These are phyloP conservation scores for Dallia pectoralis DNA, from an alignment of 2,797 vertebrate species.

Conservation along the genomic window DNA sequence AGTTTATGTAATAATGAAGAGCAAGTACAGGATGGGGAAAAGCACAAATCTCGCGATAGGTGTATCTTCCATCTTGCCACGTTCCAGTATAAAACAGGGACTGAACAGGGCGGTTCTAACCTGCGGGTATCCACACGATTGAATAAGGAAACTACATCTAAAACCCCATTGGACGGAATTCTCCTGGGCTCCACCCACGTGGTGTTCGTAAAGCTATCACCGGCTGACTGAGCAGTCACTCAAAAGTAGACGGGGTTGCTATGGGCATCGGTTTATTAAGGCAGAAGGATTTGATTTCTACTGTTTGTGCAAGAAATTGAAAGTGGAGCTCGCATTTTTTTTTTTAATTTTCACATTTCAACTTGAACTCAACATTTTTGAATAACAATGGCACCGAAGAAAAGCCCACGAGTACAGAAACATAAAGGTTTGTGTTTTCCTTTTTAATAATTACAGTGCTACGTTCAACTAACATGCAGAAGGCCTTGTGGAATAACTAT, in stretches of 20 bases:
- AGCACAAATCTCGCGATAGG: conserved; percentile 47
- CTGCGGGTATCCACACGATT: conserved; percentile 70
- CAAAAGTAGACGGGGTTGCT: conserved; percentile 48
- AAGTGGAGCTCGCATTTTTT: not conserved
- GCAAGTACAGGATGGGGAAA: conserved; percentile 9
- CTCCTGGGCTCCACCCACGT: conserved; percentile 28
- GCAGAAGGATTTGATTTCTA: conserved; percentile 56
- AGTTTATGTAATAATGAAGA: conserved; percentile 14
- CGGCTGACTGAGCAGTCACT: conserved; percentile 47
- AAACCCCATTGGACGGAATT: conserved; percentile 49
- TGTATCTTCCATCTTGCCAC: conserved; percentile 65
- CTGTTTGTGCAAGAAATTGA: conserved; percentile 33
- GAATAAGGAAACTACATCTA: conserved; percentile 61
- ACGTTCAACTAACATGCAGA: conserved; percentile 30
- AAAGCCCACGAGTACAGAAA: conserved; percentile 42
- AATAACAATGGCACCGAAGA: conserved; percentile 68
- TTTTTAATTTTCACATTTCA: not conserved
- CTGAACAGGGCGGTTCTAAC: conserved; percentile 49
- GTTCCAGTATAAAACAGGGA: conserved; percentile 46
- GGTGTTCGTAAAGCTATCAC: not conserved
- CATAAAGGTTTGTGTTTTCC: conserved; percentile 69
- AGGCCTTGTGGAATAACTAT: conserved; percentile 46
- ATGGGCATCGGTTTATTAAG: conserved; percentile 50
- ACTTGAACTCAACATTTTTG: not conserved
- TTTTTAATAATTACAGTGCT: conserved; percentile 9